Evolutionary conservation across 2,113 vertebrate genomes (phyloP).

Genomic region (Nothocercus nigrocapillus): DNA sequence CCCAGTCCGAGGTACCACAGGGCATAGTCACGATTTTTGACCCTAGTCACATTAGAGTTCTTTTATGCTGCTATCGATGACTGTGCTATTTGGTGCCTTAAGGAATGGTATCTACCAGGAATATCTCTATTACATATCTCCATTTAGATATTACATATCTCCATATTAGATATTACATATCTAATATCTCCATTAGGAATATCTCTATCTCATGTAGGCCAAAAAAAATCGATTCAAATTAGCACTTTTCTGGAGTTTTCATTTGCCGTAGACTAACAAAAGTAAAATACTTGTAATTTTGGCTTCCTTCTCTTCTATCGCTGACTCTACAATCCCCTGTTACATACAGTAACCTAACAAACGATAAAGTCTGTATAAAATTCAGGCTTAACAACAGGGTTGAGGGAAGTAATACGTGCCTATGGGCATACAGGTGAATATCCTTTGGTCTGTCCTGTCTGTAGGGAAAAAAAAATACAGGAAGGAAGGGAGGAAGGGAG

Average conservation of each 20-base stretch:
- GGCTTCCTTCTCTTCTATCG: background rate
- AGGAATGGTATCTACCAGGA: background rate
- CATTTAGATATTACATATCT: no score
- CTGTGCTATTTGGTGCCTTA: background rate
- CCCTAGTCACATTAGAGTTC: background rate
- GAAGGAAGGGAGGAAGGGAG: background rate
- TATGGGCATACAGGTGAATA: background rate
- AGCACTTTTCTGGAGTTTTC: background rate
- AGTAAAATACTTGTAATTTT: background rate
- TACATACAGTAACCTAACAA: background rate
- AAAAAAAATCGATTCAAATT: background rate
- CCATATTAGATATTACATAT: no score
- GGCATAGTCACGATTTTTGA: fast-evolving
- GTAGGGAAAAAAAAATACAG: background rate
- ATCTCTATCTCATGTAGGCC: no score
- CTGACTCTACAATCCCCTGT: background rate
- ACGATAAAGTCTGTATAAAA: background rate
- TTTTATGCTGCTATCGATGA: background rate
- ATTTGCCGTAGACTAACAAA: background rate
- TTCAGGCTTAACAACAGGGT: background rate
- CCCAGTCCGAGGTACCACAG: background rate
- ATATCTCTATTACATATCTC: no score
- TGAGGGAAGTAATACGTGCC: background rate
- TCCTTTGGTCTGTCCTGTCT: background rate
- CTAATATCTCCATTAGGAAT: background rate